phyloP scores from a whole-genome alignment of 2,797 vertebrate genomes.

The Rhincodon typus region DNA sequence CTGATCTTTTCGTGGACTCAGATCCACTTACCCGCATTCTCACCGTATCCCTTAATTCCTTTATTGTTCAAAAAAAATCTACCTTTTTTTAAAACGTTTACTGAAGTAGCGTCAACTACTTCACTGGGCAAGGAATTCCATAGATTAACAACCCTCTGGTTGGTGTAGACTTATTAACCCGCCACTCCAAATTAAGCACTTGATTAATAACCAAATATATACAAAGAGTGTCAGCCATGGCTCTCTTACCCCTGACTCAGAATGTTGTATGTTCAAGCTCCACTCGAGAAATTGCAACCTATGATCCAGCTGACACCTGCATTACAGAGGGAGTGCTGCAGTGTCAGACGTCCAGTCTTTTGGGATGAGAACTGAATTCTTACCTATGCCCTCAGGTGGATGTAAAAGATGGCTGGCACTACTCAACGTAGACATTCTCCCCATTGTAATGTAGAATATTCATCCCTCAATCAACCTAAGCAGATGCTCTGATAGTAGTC shows the following conservation, averaged over 20 bases:
- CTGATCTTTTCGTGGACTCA: too few species aligned
- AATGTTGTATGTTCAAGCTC: background rate
- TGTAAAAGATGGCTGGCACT: background rate
- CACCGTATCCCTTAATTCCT: too few species aligned
- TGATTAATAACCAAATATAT: background rate
- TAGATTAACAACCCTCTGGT: too few species aligned
- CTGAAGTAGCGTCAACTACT: too few species aligned
- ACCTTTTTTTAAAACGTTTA: too few species aligned
- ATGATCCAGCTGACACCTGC: background rate
- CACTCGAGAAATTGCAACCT: background rate
- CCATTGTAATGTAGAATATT: background rate
- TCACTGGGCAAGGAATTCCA: too few species aligned
- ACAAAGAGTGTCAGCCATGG: background rate
- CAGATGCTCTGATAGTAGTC: background rate
- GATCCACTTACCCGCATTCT: too few species aligned
- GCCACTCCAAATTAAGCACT: background rate
- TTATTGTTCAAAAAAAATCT: too few species aligned
- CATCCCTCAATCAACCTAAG: background rate
- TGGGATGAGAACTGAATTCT: too few species aligned
- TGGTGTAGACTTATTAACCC: background rate
- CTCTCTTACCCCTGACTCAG: background rate
- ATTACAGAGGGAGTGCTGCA: background rate
- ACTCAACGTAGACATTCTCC: background rate
- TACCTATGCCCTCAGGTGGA: background rate
- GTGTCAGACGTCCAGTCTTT: background rate